Base-by-base conservation (phyloP, 37 sponge, comb jelly and placozoan genomes). In the Petrosia ficiformis region DNA sequence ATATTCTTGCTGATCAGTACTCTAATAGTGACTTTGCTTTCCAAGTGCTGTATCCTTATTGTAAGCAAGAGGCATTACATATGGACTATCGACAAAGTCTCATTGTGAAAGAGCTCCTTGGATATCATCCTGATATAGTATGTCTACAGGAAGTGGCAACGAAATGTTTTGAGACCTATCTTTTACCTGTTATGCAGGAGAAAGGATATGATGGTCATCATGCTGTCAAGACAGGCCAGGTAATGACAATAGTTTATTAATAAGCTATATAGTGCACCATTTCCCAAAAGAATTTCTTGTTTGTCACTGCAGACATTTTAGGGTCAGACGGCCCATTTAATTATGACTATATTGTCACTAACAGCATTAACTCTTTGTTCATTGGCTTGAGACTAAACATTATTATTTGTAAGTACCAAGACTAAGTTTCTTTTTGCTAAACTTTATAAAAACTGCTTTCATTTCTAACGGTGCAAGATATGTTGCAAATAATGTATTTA, bases 71-170 rank as follows among this genome's bases (percentile, higher is more conserved):
- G 24, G 80, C 85, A 5, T 82, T 94, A 30, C 79, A 84, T 44
- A 59, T 80, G 5, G 75, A 83, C 31, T 94, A 94, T 70, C 48
- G 95, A 36, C 92, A 87, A 71, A 40, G 86, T 72, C 73, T 80
- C 43, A 65, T 90, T 31, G 86, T 72, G 14, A 57, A 68, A 3
- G 95, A 94, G 77, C 67, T 94, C 35, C 65, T 90, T 0, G 86
- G 89, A 24, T 94, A 87, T 74, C 75, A 90, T 81, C 82, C 82
- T 6, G 93, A 94, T 67, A 58, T 94, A n/a, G n/a, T 87, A 10
- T 90, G 88, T 73, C 85, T 94, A 1, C 95, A 94, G 68, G 95
- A 94, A 59, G 80, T 90, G 1, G 94, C 72, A 0, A 34, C 71
- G 28, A 65, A 31, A 41, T 75, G 79, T 14, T 94, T 68, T 60